Evolutionary conservation across 2,797 vertebrate species (phyloP).

Genomic region (Enteromius afrohamiltoni): DNA sequence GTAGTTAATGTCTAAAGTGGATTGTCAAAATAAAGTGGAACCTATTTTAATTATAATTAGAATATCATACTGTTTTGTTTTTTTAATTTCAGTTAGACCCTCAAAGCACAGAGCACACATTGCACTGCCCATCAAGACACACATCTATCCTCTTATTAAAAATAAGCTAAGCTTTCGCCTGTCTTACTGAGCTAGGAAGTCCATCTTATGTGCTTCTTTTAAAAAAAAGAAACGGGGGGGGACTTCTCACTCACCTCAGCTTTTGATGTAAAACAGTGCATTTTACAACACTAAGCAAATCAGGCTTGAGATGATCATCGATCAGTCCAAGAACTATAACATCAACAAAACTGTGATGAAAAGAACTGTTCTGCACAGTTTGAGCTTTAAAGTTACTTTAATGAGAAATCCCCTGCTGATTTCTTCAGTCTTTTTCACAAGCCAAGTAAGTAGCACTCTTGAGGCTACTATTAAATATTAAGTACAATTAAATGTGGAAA

Average conservation of each 20-base stretch:
- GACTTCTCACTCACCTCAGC: background rate
- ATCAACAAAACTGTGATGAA: too few species aligned
- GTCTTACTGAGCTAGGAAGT: background rate
- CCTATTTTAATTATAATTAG: too few species aligned
- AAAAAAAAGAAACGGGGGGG: background rate
- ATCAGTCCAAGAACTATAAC: background rate
- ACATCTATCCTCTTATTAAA: background rate
- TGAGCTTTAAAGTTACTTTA: background rate
- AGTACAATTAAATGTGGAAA: background rate
- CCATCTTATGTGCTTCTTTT: background rate
- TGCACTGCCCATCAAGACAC: background rate
- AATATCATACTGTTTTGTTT: background rate
- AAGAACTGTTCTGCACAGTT: background rate
- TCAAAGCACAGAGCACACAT: background rate
- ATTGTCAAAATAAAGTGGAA: too few species aligned
- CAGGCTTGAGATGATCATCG: background rate
- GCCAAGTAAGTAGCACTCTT: background rate
- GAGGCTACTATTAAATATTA: conserved; percentile 4
- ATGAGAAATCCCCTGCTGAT: background rate
- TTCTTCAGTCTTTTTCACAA: background rate
- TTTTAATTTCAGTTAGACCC: background rate
- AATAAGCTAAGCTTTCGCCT: background rate
- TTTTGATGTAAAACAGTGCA: background rate
- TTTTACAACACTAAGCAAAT: background rate
- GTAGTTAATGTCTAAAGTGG: too few species aligned